Evolutionary conservation across 2,113 vertebrate genomes (phyloP), one percentile per base, ranked within the genome.

Genomic region (Rhinichthys klamathensis): DNA sequence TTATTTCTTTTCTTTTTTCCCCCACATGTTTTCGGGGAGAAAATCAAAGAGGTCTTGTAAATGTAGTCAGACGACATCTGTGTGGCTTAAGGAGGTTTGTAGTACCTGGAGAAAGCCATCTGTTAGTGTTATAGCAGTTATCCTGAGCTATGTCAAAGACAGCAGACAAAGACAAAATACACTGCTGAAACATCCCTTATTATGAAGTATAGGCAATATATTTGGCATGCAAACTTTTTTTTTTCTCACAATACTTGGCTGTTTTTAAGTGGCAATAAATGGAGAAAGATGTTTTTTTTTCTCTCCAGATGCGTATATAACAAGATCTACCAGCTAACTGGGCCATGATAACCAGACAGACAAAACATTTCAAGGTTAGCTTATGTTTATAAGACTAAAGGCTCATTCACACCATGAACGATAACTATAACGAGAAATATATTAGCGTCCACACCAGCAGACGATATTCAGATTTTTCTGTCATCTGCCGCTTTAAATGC

Each of bases 1-100:
- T 15, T 32, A 54, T 69, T 69, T 21, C 7, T 18, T 38, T 35
- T 23, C 0, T 49, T 75, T 27, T 44, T 6, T 6, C 18, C 21
- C 58, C 58, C 58, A 25, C 58, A 60, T n/a, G 8, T 38, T n/a
- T 44, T 72, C 35, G n/a, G 5, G 10, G 23, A n/a, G 12, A 46
- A 72, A 72, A 73, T 25, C 70, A 73, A 38, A 46, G 38, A 73
- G 38, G 70, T 73, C 38, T 73, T 73, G 69, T 73, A 38, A 44
- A 73, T 72, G 21, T 44, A 73, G 69, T 44, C 38, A n/a, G 69
- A 73, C 44, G 23, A 46, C 38, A 46, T 73, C 41, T 73, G 41
- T 72, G 69, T 15, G 23, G 38, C 35, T 73, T 44, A 72, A n/a
- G 38, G 38, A 44, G 23, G 38, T 73, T 73, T 73, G 41, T 46